Evolutionary conservation across 1,140 invertebrate species (phyloP).

Genomic region (Drosophila ficusphila): DNA sequence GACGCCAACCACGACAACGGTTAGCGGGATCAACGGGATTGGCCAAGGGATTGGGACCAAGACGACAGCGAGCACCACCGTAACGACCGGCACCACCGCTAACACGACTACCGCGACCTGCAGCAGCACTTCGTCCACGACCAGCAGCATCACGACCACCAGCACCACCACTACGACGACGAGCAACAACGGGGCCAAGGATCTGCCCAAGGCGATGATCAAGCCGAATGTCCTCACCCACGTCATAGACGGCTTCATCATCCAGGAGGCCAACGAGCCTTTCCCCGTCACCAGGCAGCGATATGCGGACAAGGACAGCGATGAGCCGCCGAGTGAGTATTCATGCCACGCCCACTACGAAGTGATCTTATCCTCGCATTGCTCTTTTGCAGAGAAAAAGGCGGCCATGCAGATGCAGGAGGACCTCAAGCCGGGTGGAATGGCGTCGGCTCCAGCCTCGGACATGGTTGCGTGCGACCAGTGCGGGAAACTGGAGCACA

Average conservation of each 20-base stretch:
- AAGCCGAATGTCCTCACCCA: constrained; percentile 98
- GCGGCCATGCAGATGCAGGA: constrained; percentile 83
- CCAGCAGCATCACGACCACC: constrained; percentile 17
- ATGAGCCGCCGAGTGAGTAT: constrained; percentile 88
- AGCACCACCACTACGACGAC: constrained; percentile 21
- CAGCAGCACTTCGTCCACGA: constrained; percentile 3
- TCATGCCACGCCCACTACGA: neutral
- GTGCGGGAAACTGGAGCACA: constrained; percentile 90
- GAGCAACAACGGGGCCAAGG: constrained; percentile 80
- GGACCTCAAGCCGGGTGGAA: constrained; percentile 43
- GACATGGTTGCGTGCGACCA: constrained; percentile 90
- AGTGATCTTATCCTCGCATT: neutral
- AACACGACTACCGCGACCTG: constrained; percentile 28
- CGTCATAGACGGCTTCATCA: constrained; percentile 98
- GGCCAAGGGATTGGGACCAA: constrained; percentile 24
- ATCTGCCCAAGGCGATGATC: constrained; percentile 95
- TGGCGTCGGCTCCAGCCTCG: constrained; percentile 5
- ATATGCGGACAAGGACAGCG: constrained; percentile 85
- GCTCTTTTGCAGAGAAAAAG: constrained; percentile 79
- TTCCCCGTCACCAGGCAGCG: constrained; percentile 91
- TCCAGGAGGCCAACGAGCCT: constrained; percentile 95
- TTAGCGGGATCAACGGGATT: constrained; percentile 30
- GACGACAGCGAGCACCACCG: constrained; percentile 1
- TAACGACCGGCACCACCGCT: neutral
- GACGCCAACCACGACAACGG: constrained; percentile 50